Evolutionary conservation across 2,113 vertebrate species (phyloP).

Genomic region (Orycteropus afer): DNA sequence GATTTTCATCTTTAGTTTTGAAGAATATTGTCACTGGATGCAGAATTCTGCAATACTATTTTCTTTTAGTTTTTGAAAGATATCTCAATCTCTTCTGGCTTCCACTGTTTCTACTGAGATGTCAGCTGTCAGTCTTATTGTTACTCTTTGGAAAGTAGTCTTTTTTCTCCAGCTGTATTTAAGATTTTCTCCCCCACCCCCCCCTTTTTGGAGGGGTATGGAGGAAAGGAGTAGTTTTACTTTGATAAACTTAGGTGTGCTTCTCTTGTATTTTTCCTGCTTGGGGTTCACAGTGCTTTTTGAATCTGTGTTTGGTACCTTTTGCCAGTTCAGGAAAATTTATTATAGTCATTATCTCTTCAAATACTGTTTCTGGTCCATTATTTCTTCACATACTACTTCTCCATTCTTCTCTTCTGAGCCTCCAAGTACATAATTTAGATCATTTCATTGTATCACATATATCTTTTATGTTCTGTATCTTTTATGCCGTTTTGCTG

Average conservation of each 20-base stretch:
- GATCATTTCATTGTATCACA: background rate
- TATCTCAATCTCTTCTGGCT: background rate
- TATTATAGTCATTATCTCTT: slow-evolving; percentile 31
- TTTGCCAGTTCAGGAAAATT: slow-evolving; percentile 49
- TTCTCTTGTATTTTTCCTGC: slow-evolving; percentile 45
- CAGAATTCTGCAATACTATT: slow-evolving; percentile 29
- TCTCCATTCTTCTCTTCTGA: slow-evolving; percentile 38
- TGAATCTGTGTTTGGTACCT: slow-evolving; percentile 34
- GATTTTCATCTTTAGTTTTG: slow-evolving; percentile 34
- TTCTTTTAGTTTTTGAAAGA: slow-evolving; percentile 35
- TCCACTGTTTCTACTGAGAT: slow-evolving; percentile 35
- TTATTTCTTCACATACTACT: slow-evolving; percentile 47
- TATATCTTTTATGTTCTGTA: background rate
- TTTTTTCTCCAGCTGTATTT: slow-evolving; percentile 23
- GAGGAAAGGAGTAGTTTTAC: background rate
- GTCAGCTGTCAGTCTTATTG: background rate
- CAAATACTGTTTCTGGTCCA: background rate
- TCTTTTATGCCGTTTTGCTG: slow-evolving; percentile 38
- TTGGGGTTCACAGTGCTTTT: background rate
- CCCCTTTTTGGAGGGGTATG: background rate
- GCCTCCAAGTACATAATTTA: slow-evolving; percentile 45
- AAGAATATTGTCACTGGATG: background rate
- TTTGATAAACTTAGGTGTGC: slow-evolving; percentile 17
- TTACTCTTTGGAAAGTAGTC: slow-evolving; percentile 38
- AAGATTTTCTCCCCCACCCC: background rate